Evolutionary conservation across 2,888 invertebrate species (phyloP).

Genomic region (Conchocele bisecta): DNA sequence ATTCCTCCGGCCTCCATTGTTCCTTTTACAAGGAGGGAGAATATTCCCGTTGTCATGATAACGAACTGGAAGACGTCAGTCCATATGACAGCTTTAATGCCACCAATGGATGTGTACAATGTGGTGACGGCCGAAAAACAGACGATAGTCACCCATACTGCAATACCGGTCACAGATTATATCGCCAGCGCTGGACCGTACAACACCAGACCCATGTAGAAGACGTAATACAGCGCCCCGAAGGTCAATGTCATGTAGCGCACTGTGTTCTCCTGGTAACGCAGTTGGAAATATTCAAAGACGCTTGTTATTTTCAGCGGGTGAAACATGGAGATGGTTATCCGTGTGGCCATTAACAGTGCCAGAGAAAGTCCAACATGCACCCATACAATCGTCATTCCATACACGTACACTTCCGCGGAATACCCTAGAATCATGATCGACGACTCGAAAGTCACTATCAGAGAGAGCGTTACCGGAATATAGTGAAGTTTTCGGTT

Average conservation of each 20-base stretch:
- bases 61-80: slow-evolving; percentile 37
- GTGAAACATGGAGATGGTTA: slow-evolving; percentile 33
- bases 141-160: slow-evolving; percentile 26
- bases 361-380: slow-evolving; percentile 15
- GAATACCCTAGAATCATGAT: slow-evolving; percentile 34
- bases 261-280: slow-evolving; percentile 22
- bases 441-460: slow-evolving; percentile 37
- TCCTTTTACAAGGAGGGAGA: slow-evolving; percentile 25
- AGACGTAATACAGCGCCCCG: slow-evolving; percentile 31
- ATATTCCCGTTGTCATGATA: slow-evolving; percentile 25
- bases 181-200: slow-evolving; percentile 33
- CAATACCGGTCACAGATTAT: slow-evolving; percentile 16
- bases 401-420: slow-evolving; percentile 38
- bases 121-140: slow-evolving; percentile 22
- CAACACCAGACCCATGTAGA: slow-evolving; percentile 41
- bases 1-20: slow-evolving; percentile 11
- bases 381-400: slow-evolving; percentile 25
- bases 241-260: slow-evolving; percentile 24
- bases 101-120: slow-evolving; percentile 37
- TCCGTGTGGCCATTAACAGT: slow-evolving; percentile 20
- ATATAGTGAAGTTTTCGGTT: slow-evolving; percentile 21
- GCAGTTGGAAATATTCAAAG: slow-evolving; percentile 28
- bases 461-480: slow-evolving; percentile 32
- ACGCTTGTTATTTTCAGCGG: slow-evolving; percentile 36
- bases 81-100: slow-evolving; percentile 40